Conservation (phyloP, 2,113 vertebrate genomes). For the Clarias magur region DNA sequence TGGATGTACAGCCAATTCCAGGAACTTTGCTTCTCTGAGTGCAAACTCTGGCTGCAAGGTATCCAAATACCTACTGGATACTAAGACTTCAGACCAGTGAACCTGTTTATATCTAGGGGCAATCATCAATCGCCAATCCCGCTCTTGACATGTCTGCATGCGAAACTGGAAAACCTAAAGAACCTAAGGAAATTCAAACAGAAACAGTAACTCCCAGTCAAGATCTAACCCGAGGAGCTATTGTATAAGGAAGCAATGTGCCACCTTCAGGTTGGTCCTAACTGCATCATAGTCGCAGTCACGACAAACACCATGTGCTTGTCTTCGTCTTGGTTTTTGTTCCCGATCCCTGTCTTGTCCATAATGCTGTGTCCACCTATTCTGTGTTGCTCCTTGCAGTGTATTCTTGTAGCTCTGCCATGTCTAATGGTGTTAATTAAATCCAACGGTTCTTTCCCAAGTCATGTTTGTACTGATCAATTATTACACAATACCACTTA, state of each 20-base stretch:
- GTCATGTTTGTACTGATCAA: neutral
- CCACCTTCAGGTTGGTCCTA: neutral
- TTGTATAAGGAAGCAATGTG: neutral
- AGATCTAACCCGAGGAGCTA: neutral
- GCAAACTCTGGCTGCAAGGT: neutral
- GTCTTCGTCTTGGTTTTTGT: neutral
- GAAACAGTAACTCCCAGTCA: neutral
- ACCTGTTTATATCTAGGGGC: neutral
- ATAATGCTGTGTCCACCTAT: neutral
- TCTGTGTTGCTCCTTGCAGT: neutral
- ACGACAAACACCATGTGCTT: neutral
- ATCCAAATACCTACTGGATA: neutral
- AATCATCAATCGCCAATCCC: neutral
- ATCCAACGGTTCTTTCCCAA: neutral
- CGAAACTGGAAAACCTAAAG: neutral
- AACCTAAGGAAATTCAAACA: neutral
- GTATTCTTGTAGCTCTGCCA: neutral
- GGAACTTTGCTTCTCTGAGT: neutral
- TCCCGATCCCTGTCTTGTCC: neutral
- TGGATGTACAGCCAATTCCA: neutral
- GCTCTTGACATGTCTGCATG: neutral
- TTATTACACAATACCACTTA: no score
- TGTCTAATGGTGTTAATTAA: neutral
- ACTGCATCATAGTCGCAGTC: neutral
- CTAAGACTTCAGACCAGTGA: neutral